Base-by-base conservation (phyloP, 2,888 invertebrate species). In the Chrysotoxum bicinctum region DNA sequence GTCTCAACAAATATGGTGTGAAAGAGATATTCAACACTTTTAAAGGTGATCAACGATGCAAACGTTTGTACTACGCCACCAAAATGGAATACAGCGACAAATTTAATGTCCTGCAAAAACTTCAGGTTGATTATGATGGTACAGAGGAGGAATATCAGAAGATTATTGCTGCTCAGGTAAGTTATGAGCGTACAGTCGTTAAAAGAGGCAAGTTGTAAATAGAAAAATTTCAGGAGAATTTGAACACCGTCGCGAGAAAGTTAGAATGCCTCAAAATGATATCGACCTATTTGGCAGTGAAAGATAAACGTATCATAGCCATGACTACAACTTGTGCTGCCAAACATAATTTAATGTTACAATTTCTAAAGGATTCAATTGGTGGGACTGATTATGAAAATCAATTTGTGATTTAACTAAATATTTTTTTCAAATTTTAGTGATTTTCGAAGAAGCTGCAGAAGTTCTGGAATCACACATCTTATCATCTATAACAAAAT, bases 361-460 rank as follows among this genome's bases (percentile, higher is more conserved):
- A 93, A 68, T 92, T 93, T 58, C 90, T 96, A 3, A 91, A 93
- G 76, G 94, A 94, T 4, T 94, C 94, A 81, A 94, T 96, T 88
- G 94, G 95, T 94, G 91, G 88, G 48, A 16, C n/a, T 16, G 9
- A 1, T 23, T 14, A 8, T 8, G 7, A 3, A 14, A 26, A 26
- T 0, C 7, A 26, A 50, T 1, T 23, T 6, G 14, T 14, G 5
- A 50, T 14, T n/a, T 14, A 3, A 50, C 10, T 26, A n/a, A 3
- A 3, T 50, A 3, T 50, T 7, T 45, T 19, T 48, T 19, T n/a
- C 19, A 10, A 10, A 37, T 32, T 48, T 23, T 64, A 95, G 95
- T 96, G 0, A 93, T 96, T 16, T 95, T 98, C 0, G 98, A 98
- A 91, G 98, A 98, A 92, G 97, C 97, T 0, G 97, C 97, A 0